These are phyloP conservation scores for Plectus sambesii DNA, from an alignment of 1,140 invertebrate genomes.

Conservation along the genomic window DNA sequence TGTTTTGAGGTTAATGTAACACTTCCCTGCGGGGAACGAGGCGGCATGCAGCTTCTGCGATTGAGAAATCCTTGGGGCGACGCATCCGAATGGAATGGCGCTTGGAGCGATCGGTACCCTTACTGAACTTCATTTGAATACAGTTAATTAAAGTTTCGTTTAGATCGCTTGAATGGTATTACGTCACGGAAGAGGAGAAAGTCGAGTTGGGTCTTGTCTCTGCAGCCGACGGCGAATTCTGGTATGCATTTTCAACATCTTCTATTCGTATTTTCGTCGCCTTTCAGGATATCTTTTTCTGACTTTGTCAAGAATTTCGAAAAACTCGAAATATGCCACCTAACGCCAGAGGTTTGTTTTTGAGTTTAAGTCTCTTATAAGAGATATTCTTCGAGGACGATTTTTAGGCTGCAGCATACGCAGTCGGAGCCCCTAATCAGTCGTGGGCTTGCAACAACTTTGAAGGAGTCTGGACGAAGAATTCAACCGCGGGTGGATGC, in stretches of 20 bases:
- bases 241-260: constrained; percentile 51
- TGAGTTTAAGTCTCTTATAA: constrained; percentile 61
- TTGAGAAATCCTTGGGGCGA: constrained; percentile 96
- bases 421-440: constrained; percentile 35
- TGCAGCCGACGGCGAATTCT: constrained; percentile 93
- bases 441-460: constrained; percentile 84
- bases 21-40: too few species aligned
- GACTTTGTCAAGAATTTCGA: constrained; percentile 49
- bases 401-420: too few species aligned
- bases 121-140: too few species aligned
- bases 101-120: constrained; percentile 91
- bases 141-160: constrained; percentile 98
- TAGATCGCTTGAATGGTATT: constrained; percentile 78
- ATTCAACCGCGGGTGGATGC: constrained; percentile 88
- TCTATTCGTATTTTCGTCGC: constrained; percentile 2
- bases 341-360: constrained; percentile 83
- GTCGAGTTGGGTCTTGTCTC: constrained; percentile 77
- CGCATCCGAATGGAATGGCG: constrained; percentile 91
- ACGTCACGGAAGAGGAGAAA: constrained; percentile 76
- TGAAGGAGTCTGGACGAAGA: constrained; percentile 77
- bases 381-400: too few species aligned
- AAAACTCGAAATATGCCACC: constrained; percentile 79
- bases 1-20: too few species aligned
- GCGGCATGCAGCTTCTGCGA: constrained; percentile 72
- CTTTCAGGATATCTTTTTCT: constrained; percentile 48